Base-by-base conservation (phyloP, 1,140 invertebrate genomes). In the Drosophila simulans region DNA sequence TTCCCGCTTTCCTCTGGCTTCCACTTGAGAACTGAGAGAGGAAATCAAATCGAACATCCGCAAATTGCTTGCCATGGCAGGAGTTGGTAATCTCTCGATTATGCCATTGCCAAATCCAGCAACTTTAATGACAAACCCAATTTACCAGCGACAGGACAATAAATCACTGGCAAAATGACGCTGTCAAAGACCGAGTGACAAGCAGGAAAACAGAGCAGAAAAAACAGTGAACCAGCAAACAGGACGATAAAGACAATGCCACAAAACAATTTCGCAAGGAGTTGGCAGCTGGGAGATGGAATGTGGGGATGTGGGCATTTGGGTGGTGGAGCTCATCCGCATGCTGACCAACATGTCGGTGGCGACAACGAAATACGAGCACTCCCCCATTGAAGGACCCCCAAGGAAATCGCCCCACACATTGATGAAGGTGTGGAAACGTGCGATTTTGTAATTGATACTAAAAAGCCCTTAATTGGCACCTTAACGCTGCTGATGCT, bases 401-500 rank as follows among this genome's bases (percentile, higher is more conserved):
- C 58, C 58, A 62, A 52, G 46, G 43, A 37, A 49, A 40, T 59
- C 57, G 40, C 63, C 43, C 52, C 46, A 17, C 58, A 77, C 60
- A 75, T 69, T 80, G 84, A 84, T 71, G 78, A 84, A 91, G 89
- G 89, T 89, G 84, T 75, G 89, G 80, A 90, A 83, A 91, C 90
- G 90, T 91, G 89, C 76, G 85, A 82, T 77, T 91, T 91, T 91
- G 89, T 91, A 91, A 91, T 91, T 91, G 89, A 91, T 91, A 91
- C 89, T 91, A 91, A 91, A 91, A 91, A 91, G 89, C 89, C 89
- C 89, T 91, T 91, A 91, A 91, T 91, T 91, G 89, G 89, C 89
- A 91, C 89, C 89, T 91, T 91, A 91, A 90, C 89, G 89, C 85
- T 82, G 65, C 83, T 91, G 89, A 91, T 91, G 84, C 89, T 77